phyloP scores from a whole-genome alignment of 23 tunicate species.

The Halocynthia roretzi region DNA sequence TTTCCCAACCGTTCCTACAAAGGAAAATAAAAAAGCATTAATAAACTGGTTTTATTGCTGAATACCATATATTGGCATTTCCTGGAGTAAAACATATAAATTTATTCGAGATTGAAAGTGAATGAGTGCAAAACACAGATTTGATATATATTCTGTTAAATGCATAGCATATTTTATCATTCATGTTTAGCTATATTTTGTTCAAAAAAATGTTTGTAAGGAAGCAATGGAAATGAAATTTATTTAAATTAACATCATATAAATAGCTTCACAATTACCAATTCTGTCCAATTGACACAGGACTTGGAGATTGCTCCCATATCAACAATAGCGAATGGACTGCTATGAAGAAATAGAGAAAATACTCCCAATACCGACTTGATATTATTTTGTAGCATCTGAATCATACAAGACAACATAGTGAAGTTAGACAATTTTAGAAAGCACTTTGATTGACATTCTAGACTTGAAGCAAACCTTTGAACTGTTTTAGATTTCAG shows the following conservation, averaged over 20 bases:
- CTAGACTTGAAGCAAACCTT: slow-evolving; percentile 27
- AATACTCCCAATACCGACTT: slow-evolving; percentile 54
- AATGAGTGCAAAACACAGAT: too few species aligned
- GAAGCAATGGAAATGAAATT: too few species aligned
- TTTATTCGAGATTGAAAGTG: too few species aligned
- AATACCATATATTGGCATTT: too few species aligned
- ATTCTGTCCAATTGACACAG: slow-evolving; percentile 40
- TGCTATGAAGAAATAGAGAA: slow-evolving; percentile 55
- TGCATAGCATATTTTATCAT: too few species aligned
- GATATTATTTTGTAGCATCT: slow-evolving; percentile 69
- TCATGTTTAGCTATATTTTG: too few species aligned
- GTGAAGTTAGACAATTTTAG: not conserved
- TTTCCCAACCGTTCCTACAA: slow-evolving; percentile 19
- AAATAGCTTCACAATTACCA: slow-evolving; percentile 28
- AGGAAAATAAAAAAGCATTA: not conserved
- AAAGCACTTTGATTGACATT: not conserved
- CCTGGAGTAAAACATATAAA: not conserved
- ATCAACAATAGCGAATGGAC: slow-evolving; percentile 61
- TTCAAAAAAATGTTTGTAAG: too few species aligned
- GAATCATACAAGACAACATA: not conserved
- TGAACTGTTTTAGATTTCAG: slow-evolving; percentile 47
- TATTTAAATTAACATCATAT: too few species aligned
- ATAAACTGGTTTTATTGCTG: too few species aligned
- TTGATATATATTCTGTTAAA: too few species aligned
- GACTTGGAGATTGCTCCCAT: slow-evolving; percentile 73